These are phyloP conservation scores for Sesia bembeciformis DNA, from an alignment of 2,888 invertebrate genomes.

Conservation along the genomic window DNA sequence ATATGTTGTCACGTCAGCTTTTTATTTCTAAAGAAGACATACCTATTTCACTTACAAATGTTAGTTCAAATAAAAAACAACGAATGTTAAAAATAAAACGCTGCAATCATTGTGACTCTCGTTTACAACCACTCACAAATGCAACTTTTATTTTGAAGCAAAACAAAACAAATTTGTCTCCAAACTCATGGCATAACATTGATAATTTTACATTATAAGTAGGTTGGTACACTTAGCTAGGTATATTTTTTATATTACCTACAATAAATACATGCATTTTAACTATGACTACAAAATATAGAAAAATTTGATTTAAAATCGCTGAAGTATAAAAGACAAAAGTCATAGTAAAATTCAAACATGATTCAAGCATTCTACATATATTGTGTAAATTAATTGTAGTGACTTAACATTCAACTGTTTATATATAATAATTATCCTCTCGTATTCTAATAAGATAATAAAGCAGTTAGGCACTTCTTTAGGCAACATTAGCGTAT, in stretches of 20 bases:
- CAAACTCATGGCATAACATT: constrained; percentile 64
- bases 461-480: constrained; percentile 16
- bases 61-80: not conserved
- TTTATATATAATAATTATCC: too few relatives aligned
- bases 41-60: not conserved
- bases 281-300: too few relatives aligned
- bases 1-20: too few relatives aligned
- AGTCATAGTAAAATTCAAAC: too few relatives aligned
- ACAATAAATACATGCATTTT: not conserved
- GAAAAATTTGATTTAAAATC: too few relatives aligned
- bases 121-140: constrained; percentile 71
- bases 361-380: too few relatives aligned
- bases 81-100: constrained; percentile 34
- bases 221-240: constrained; percentile 1
- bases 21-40: too few relatives aligned
- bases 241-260: not conserved
- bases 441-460: not conserved
- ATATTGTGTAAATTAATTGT: too few relatives aligned
- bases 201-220: constrained; percentile 38
- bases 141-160: constrained; percentile 65
- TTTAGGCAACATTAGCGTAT: constrained; percentile 13
- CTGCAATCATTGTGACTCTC: constrained; percentile 59
- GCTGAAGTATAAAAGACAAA: too few relatives aligned
- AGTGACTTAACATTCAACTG: too few relatives aligned
- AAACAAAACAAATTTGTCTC: constrained; percentile 54